phyloP scores from a whole-genome alignment of 2,113 vertebrate species.

The Thymallus thymallus region DNA sequence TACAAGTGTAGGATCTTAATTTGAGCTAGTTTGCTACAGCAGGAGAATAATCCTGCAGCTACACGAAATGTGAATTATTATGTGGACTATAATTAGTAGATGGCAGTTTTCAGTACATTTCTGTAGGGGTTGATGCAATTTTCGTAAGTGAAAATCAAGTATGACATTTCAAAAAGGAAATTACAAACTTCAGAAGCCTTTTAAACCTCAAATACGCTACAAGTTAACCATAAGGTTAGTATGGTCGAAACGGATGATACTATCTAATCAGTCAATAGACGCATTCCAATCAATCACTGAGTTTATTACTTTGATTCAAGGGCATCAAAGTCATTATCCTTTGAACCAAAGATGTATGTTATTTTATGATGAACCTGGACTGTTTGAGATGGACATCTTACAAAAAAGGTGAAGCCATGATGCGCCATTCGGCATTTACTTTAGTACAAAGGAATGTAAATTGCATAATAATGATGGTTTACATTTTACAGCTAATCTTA shows the following conservation, averaged over 20 bases:
- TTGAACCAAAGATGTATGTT: slow-evolving; percentile 3
- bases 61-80: no score
- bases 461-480: not conserved
- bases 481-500: not conserved
- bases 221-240: not conserved
- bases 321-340: slow-evolving; percentile 3
- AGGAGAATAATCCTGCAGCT: no score
- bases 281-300: not conserved
- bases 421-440: not conserved
- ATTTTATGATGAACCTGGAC: not conserved
- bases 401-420: not conserved
- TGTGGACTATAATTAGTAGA: no score
- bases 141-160: no score
- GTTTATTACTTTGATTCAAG: slow-evolving; percentile 1
- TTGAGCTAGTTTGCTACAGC: no score
- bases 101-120: no score
- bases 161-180: no score
- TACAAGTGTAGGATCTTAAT: no score
- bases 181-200: no score
- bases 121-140: no score
- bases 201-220: no score
- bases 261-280: not conserved
- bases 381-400: not conserved
- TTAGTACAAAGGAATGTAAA: slow-evolving; percentile 9
- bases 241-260: no score